Evolutionary conservation across 2,797 vertebrate species (phyloP), one percentile per base, ranked within the genome.

Genomic region (Acomys russatus): DNA sequence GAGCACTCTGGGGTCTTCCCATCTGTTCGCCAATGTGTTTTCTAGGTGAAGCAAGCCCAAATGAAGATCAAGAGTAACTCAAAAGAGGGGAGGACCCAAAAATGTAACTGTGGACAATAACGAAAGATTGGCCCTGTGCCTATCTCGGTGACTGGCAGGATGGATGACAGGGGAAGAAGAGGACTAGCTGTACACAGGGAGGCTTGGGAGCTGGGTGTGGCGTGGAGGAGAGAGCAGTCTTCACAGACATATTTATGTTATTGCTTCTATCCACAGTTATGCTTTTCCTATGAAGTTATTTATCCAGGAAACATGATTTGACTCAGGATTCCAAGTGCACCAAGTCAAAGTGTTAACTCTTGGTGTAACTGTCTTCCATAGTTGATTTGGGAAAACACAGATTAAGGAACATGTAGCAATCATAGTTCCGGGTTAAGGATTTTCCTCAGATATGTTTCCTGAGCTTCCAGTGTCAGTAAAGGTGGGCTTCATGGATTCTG

Each of bases 331-430:
- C 15, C 61, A 90, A 30, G 74, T 94, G 73, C 35, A 86, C 38
- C 92, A 94, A 93, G 44, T 22, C 38, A 93, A 94, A 93, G 44
- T 22, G 83, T 33, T 35, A 92, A 90, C 63, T 91, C 38, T 87
- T 91, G 28, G 51, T 87, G 74, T 38, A 49, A 49, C 3, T 84
- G 28, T 80, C 83, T 90, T 80, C 66, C 82, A 12, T 6, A 56
- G 30, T 59, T 73, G 10, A 74, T 59, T 38, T 91, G 51, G 94
- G 54, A 63, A 89, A 77, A 82, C 10, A 17, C 84, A 76, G 38
- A 77, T 66, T 64, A n/a, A 59, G 44, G 33, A 93, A 94, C 17
- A 59, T 56, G 9, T n/a, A 80, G 68, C 61, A 54, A 87, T 78
- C 5, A 35, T 77, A 89, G 30, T 87, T 90, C 30, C 49, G 77